A percentile compares a stretch with the other conserved stretches of the same genome.
Conservation (phyloP, 2,888 invertebrate species). For the Stenolophus ochropezus region DNA sequence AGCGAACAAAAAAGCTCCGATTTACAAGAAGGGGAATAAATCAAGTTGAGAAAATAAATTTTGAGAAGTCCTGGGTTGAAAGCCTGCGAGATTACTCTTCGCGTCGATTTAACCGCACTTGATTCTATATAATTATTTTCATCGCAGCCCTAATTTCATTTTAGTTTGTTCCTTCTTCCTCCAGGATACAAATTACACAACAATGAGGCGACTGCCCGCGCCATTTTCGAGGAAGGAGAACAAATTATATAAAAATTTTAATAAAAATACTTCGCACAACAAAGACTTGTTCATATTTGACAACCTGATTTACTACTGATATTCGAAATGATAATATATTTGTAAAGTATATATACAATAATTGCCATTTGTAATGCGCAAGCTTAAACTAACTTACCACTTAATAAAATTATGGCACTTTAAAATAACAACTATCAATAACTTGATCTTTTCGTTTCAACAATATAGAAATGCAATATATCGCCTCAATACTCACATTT, state of each 20-base stretch:
- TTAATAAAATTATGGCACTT: no score
- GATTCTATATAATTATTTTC: conserved; percentile 56
- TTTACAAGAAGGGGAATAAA: background rate
- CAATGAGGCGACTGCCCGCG: background rate
- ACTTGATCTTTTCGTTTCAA: no score
- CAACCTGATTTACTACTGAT: no score
- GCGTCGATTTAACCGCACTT: conserved; percentile 24
- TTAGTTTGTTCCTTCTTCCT: conserved; percentile 53
- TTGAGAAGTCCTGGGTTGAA: conserved; percentile 20
- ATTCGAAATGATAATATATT: no score
- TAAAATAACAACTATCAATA: no score
- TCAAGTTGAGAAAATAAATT: background rate
- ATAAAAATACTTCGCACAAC: no score
- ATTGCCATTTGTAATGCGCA: no score
- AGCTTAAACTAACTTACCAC: no score
- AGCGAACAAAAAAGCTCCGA: background rate
- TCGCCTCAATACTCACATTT: no score
- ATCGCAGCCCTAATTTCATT: conserved; percentile 48
- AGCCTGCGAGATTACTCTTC: conserved; percentile 14
- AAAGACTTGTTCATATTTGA: no score
- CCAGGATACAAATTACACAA: conserved; percentile 44
- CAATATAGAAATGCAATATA: no score
- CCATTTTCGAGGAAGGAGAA: background rate
- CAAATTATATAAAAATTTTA: background rate
- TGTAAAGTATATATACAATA: no score